Evolutionary conservation across 35 echinoderm and acorn worm genomes (phyloP).

Genomic region (Lytechinus pictus): DNA sequence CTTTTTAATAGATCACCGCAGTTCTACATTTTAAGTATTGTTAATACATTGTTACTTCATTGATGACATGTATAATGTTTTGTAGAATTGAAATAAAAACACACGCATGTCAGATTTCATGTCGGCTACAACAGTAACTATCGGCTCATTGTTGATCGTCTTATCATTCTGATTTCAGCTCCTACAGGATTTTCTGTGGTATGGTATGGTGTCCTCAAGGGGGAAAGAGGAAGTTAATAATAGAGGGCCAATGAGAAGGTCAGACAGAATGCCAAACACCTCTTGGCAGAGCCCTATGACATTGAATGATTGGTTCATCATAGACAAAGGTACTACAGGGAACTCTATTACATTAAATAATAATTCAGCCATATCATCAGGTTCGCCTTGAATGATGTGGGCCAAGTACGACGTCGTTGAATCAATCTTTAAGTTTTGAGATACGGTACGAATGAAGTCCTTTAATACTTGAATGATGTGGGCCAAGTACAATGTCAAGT

Average conservation of each 20-base stretch:
- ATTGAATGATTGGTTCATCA: neutral
- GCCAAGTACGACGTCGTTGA: neutral
- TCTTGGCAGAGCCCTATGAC: neutral
- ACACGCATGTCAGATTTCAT: no score
- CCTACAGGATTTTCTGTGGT: neutral
- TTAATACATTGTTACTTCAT: no score
- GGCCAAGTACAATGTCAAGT: no score
- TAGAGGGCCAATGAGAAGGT: neutral
- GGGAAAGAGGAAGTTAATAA: neutral
- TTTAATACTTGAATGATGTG: no score
- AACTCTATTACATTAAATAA: neutral
- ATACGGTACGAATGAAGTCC: neutral
- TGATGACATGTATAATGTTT: no score
- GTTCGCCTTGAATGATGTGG: neutral
- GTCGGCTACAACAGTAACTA: no score
- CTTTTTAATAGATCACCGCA: no score
- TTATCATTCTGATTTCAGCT: no score
- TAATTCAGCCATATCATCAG: neutral
- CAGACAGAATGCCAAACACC: neutral
- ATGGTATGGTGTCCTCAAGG: neutral
- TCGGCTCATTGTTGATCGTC: no score
- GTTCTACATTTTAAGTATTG: no score
- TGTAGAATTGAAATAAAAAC: no score
- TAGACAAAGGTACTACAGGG: neutral
- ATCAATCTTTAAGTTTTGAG: neutral